These are phyloP conservation scores for Drosophila lacertosa DNA, from an alignment of 1,140 invertebrate species.

Conservation along the genomic window DNA sequence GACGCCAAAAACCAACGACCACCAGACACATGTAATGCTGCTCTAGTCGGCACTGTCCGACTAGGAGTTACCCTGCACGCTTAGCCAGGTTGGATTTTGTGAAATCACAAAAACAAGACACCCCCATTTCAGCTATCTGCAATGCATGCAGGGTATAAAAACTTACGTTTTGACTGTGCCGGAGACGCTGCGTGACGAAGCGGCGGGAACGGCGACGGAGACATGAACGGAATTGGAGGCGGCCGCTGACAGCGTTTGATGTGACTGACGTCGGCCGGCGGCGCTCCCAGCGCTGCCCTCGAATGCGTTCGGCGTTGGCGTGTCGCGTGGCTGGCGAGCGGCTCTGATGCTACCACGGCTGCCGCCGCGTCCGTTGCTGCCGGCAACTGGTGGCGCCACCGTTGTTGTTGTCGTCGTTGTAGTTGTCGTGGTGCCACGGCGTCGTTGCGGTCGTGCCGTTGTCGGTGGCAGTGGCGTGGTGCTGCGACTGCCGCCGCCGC, in stretches of 20 bases:
- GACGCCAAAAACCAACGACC: slow-evolving; percentile 14
- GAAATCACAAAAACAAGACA: background rate
- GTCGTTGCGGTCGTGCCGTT: slow-evolving; percentile 32
- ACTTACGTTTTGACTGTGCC: slow-evolving; percentile 76
- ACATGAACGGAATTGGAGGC: slow-evolving; percentile 18
- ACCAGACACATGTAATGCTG: background rate
- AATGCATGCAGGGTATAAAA: background rate
- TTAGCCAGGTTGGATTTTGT: too few relatives aligned
- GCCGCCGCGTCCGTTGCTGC: slow-evolving; percentile 9
- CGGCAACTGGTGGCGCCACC: slow-evolving; percentile 1
- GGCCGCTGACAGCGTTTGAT: slow-evolving; percentile 18
- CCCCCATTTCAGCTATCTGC: background rate
- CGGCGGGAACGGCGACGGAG: background rate
- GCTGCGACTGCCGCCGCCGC: slow-evolving; percentile 31
- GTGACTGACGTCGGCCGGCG: slow-evolving; percentile 28
- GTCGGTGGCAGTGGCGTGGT: slow-evolving; percentile 35
- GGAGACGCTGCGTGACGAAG: slow-evolving; percentile 6
- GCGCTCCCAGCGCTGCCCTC: background rate
- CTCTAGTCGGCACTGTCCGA: background rate
- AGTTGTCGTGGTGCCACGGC: slow-evolving; percentile 32
- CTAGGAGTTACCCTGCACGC: background rate
- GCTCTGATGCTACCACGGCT: slow-evolving; percentile 49
- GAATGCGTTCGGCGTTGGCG: slow-evolving; percentile 32
- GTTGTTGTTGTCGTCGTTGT: slow-evolving; percentile 29
- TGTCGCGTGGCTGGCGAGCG: slow-evolving; percentile 60